A percentile compares a stretch with the other conserved stretches of the same genome.
phyloP scores from a whole-genome alignment of 2,888 invertebrate genomes.

The Pecten maximus region DNA sequence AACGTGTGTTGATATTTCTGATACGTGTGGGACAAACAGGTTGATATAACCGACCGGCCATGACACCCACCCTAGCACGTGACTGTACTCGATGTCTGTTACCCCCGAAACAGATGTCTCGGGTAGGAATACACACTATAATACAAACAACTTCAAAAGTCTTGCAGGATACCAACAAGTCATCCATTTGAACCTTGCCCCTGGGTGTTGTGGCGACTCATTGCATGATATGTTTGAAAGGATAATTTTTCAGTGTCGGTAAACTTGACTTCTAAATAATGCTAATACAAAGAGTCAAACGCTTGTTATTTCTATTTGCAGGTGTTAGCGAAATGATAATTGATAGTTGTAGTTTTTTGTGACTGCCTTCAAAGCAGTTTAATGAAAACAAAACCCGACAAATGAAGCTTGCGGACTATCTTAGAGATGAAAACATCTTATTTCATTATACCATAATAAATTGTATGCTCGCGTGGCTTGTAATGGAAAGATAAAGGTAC shows the following conservation, averaged over 20 bases:
- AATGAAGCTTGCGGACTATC: background rate
- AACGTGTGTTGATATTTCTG: background rate
- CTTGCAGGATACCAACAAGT: slow-evolving; percentile 25
- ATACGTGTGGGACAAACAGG: background rate
- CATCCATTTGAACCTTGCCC: slow-evolving; percentile 17
- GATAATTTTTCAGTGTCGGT: slow-evolving; percentile 17
- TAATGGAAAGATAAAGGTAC: background rate
- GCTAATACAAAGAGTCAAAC: background rate
- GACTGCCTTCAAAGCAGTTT: background rate
- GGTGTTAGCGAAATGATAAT: slow-evolving; percentile 24
- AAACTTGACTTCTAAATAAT: slow-evolving; percentile 29
- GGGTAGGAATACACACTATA: slow-evolving; percentile 8
- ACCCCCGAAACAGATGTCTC: slow-evolving; percentile 33
- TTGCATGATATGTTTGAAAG: slow-evolving; percentile 13
- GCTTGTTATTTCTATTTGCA: slow-evolving; percentile 23
- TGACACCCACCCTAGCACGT: background rate
- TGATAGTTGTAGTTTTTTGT: background rate
- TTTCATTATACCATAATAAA: background rate
- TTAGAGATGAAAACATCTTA: background rate
- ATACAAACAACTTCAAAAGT: slow-evolving; percentile 35
- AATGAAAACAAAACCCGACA: background rate
- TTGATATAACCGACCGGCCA: background rate
- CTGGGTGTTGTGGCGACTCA: slow-evolving; percentile 10
- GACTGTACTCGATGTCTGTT: background rate
- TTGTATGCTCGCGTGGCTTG: background rate